phyloP scores from a whole-genome alignment of 1,140 invertebrate species.

The Euwallacea fornicatus region DNA sequence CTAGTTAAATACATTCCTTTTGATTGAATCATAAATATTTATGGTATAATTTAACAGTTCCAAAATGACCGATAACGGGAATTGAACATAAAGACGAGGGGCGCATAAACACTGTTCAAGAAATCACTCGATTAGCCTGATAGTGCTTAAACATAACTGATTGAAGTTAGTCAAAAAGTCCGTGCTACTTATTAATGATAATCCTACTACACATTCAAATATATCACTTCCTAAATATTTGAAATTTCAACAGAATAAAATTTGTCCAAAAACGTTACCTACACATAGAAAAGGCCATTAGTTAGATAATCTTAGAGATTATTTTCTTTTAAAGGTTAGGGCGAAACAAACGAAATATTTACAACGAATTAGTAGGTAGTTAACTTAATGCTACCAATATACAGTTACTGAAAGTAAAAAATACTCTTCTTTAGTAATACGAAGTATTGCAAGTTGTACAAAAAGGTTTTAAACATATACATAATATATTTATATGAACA shows the following conservation, averaged over 20 bases:
- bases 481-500: conserved; percentile 24
- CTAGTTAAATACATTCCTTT: too few relatives aligned
- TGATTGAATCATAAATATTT: too few relatives aligned
- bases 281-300: conserved; percentile 28
- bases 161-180: too few relatives aligned
- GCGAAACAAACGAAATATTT: not conserved
- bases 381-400: not conserved
- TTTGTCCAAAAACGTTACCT: conserved; percentile 3
- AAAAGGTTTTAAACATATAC: conserved; percentile 24
- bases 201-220: conserved; percentile 10
- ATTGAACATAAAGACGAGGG: too few relatives aligned
- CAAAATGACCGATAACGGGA: too few relatives aligned
- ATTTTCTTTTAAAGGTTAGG: not conserved
- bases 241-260: conserved; percentile 35
- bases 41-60: too few relatives aligned
- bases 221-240: conserved; percentile 31
- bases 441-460: conserved; percentile 31
- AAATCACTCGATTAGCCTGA: too few relatives aligned
- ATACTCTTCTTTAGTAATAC: conserved; percentile 20
- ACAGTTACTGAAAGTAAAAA: conserved; percentile 6
- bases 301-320: conserved; percentile 22
- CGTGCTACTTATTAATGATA: too few relatives aligned
- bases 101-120: too few relatives aligned
- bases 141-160: too few relatives aligned
- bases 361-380: not conserved